phyloP scores from a whole-genome alignment of 2,113 vertebrate species.

The Motacilla alba region DNA sequence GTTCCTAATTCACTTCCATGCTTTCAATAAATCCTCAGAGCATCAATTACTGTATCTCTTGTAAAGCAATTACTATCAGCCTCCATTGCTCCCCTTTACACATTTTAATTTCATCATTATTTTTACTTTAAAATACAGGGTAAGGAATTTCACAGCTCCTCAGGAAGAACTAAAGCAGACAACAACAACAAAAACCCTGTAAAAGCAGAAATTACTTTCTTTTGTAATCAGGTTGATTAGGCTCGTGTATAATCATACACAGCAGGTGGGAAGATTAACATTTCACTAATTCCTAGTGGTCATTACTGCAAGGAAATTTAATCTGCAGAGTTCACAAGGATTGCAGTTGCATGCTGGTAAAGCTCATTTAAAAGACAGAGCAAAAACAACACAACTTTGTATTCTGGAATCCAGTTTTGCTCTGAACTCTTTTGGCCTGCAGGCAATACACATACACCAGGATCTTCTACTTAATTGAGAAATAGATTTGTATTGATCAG shows the following conservation, averaged over 20 bases:
- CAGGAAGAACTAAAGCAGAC: background rate
- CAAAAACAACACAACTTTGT: background rate
- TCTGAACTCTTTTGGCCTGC: background rate
- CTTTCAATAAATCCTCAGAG: slow-evolving; percentile 69
- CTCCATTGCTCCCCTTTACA: background rate
- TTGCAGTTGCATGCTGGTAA: background rate
- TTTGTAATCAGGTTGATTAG: slow-evolving; percentile 59
- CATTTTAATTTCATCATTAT: slow-evolving; percentile 68
- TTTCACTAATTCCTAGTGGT: slow-evolving; percentile 65
- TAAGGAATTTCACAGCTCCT: background rate
- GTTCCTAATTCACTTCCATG: slow-evolving; percentile 53
- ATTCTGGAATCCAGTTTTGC: background rate
- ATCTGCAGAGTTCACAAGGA: slow-evolving; percentile 7
- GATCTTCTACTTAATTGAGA: background rate
- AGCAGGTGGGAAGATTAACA: slow-evolving; percentile 61
- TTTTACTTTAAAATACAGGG: slow-evolving; percentile 35
- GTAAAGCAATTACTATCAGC: slow-evolving; percentile 67
- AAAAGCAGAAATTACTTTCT: slow-evolving; percentile 46
- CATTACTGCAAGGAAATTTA: slow-evolving; percentile 45
- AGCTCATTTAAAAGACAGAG: slow-evolving; percentile 17
- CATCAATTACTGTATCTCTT: slow-evolving; percentile 58
- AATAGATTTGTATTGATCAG: slow-evolving; percentile 29
- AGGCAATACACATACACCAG: background rate
- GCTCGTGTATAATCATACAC: slow-evolving; percentile 37
- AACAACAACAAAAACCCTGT: background rate